Evolutionary conservation across 2,797 vertebrate species (phyloP), one percentile per base, ranked within the genome.

Genomic region (Argya squamiceps): DNA sequence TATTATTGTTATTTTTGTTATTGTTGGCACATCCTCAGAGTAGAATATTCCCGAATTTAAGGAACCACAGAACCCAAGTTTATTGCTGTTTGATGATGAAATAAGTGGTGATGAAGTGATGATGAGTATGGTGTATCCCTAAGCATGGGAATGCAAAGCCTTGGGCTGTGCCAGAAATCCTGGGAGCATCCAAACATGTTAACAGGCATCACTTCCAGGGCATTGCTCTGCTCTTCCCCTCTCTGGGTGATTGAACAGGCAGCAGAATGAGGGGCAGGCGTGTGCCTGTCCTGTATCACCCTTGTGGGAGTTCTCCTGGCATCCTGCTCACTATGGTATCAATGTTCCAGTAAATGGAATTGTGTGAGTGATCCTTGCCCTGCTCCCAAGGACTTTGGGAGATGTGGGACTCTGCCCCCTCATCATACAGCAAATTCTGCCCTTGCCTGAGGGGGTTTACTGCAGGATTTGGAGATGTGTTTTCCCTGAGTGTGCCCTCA

Each of bases 361-460:
- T 0, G 0, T 0, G 10, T 29, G 32, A 12, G 10, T 52, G 29
- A 34, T 49, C 39, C 37, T 39, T 47, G 36, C 55, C 63, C 49
- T 77, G 71, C n/a, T 89, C 41, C 65, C 44, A 20, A 18, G 41
- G 47, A 3, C 39, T 78, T 2, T 34, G 59, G 70, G 39, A 46
- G 26, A 12, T 11, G 29, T 55, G 78, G 50, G 55, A 20, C 58
- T 18, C 17, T 84, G 63, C 39, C 55, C 59, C 8, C 55, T 84
- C 32, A 2, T 0, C 1, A 1, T 8, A 6, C 26, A 41, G 56
- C 67, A 18, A 39, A 53, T 19, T 32, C 71, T 62, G 32, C 59
- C 43, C 12, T 20, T 32, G 56, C 6, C 23, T 37, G 27, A 32
- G 26, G 29, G 14, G 34, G 32, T 14, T 79, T 52, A 14, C n/a